phyloP scores from a whole-genome alignment of 2,797 vertebrate species.

The Cossypha dichroa region DNA sequence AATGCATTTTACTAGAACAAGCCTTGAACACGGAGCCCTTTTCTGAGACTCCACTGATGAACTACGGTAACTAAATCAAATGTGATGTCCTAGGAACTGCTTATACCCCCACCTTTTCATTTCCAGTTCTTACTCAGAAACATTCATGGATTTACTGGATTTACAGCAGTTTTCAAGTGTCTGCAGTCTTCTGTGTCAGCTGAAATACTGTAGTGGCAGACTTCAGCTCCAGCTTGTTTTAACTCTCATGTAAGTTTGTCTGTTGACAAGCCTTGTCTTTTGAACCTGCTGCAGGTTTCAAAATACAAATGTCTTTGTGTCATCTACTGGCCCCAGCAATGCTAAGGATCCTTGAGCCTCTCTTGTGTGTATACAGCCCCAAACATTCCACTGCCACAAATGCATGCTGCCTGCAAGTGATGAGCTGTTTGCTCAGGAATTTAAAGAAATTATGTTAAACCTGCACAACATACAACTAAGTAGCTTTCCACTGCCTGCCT shows the following conservation, averaged over 20 bases:
- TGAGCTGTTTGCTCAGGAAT: neutral
- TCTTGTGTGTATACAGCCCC: neutral
- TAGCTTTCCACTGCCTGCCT: neutral
- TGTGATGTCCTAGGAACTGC: neutral
- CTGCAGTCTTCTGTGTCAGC: neutral
- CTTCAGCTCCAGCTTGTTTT: neutral
- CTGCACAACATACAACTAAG: neutral
- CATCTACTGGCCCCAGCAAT: neutral
- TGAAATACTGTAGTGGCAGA: neutral
- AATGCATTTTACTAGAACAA: neutral
- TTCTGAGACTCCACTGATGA: neutral
- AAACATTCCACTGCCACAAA: neutral
- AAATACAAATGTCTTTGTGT: neutral
- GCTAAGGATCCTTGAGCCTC: neutral
- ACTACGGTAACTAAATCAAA: neutral
- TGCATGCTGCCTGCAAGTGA: neutral
- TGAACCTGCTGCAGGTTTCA: neutral
- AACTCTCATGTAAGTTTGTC: neutral
- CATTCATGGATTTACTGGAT: neutral
- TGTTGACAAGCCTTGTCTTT: neutral
- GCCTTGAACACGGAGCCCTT: neutral
- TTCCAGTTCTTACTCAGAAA: neutral
- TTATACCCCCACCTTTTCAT: neutral
- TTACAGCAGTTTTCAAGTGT: neutral
- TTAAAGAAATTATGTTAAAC: neutral